These are phyloP conservation scores for Anas bahamensis DNA, from an alignment of 2,797 vertebrate genomes.

Conservation along the genomic window DNA sequence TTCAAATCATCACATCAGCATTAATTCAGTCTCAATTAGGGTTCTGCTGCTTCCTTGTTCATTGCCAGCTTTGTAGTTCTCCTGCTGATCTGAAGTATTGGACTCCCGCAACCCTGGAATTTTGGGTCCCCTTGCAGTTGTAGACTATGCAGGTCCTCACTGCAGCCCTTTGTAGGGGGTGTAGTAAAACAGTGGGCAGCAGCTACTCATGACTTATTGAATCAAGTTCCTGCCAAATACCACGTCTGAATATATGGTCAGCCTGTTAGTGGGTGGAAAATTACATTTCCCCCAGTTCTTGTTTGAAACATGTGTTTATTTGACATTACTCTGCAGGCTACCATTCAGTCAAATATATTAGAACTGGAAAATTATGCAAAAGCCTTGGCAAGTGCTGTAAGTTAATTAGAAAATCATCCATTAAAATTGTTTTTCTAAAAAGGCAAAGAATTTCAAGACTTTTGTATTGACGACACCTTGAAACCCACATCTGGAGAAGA, in stretches of 20 bases:
- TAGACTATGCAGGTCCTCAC: neutral
- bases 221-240: constrained; percentile 32
- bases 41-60: neutral
- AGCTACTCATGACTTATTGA: constrained; percentile 19
- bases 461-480: neutral
- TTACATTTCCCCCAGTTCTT: constrained; percentile 35
- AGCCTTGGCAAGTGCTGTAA: neutral
- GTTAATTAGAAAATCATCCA: neutral
- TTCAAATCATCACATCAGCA: neutral
- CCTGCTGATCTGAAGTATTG: neutral
- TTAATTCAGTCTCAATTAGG: constrained; percentile 14
- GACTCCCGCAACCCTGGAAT: neutral
- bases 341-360: constrained; percentile 11
- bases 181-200: constrained; percentile 1
- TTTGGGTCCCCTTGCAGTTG: neutral
- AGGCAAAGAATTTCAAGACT: neutral
- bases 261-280: constrained; percentile 1
- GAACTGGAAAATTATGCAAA: neutral
- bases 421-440: neutral
- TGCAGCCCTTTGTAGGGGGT: neutral
- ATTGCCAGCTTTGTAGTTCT: neutral
- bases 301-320: constrained; percentile 17
- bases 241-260: neutral
- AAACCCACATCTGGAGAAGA: neutral
- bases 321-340: neutral